phyloP scores from a whole-genome alignment of 2,113 vertebrate genomes.

The Phoxinus phoxinus region DNA sequence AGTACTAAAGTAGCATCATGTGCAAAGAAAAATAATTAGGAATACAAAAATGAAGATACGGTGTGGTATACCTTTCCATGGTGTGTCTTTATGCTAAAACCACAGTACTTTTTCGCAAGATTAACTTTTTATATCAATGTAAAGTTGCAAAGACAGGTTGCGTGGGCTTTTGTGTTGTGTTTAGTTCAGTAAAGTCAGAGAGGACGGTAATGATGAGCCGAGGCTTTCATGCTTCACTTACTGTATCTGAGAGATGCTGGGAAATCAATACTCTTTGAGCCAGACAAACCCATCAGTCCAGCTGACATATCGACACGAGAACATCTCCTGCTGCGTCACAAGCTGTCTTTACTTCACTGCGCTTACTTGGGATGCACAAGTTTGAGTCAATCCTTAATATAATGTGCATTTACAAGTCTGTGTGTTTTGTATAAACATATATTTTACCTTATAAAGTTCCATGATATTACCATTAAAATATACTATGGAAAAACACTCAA shows the following conservation, averaged over 20 bases:
- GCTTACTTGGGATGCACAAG: not conserved
- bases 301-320: slow-evolving; percentile 1
- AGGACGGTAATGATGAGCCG: slow-evolving; percentile 7
- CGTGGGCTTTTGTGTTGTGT: not conserved
- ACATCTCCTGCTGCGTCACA: not conserved
- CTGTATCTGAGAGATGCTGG: too few species aligned
- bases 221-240: slow-evolving; percentile 16
- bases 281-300: slow-evolving; percentile 21
- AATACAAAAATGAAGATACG: too few species aligned
- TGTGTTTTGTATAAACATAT: too few species aligned
- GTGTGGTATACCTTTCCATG: too few species aligned
- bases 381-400: not conserved
- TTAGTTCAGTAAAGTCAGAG: not conserved
- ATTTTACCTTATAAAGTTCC: too few species aligned
- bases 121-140: not conserved
- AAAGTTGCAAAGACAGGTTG: not conserved
- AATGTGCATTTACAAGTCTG: not conserved
- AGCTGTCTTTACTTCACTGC: not conserved
- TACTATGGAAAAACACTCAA: too few species aligned
- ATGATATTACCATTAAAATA: too few species aligned
- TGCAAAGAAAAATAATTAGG: not conserved
- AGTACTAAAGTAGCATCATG: not conserved
- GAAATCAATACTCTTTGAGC: slow-evolving; percentile 42
- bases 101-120: not conserved
- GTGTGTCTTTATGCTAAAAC: not conserved